Conservation (phyloP, 2,888 invertebrate genomes). For the Heteromyza rotundicornis region DNA sequence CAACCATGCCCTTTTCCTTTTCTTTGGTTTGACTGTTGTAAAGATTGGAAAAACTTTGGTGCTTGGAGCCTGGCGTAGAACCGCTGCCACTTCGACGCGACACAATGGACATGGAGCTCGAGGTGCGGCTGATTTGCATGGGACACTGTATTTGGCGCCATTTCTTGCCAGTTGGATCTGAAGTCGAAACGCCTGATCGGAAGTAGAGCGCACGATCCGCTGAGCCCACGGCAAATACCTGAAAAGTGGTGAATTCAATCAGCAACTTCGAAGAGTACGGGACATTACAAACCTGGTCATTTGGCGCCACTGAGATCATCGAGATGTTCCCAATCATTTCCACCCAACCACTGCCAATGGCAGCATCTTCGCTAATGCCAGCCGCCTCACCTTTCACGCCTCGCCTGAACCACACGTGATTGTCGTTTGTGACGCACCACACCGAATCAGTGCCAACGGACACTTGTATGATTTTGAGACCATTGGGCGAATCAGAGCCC, state of each 20-base stretch:
- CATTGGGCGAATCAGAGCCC: conserved; percentile 56
- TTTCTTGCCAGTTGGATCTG: conserved; percentile 84
- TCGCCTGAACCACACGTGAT: conserved; percentile 87
- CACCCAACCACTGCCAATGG: conserved; percentile 85
- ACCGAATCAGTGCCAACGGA: conserved; percentile 82
- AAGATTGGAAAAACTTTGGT: conserved; percentile 73
- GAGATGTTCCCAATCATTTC: conserved; percentile 88
- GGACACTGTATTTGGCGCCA: conserved; percentile 84
- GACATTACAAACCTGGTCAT: conserved; percentile 74
- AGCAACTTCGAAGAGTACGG: neutral
- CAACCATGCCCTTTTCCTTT: conserved; percentile 60
- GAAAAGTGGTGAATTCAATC: neutral
- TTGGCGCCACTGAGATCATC: conserved; percentile 81
- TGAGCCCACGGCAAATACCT: conserved; percentile 78
- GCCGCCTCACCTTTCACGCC: conserved; percentile 73
- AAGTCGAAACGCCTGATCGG: conserved; percentile 75
- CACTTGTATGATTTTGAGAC: conserved; percentile 75
- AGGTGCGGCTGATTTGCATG: conserved; percentile 82
- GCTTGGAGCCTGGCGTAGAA: conserved; percentile 68
- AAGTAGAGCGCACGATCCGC: conserved; percentile 83
- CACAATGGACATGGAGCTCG: conserved; percentile 77
- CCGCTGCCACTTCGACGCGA: conserved; percentile 62
- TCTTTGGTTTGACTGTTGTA: conserved; percentile 52
- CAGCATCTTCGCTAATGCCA: conserved; percentile 76
- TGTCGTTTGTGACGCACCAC: conserved; percentile 80